Conservation (phyloP, 2,113 vertebrate genomes). For the Prolemur simus region DNA sequence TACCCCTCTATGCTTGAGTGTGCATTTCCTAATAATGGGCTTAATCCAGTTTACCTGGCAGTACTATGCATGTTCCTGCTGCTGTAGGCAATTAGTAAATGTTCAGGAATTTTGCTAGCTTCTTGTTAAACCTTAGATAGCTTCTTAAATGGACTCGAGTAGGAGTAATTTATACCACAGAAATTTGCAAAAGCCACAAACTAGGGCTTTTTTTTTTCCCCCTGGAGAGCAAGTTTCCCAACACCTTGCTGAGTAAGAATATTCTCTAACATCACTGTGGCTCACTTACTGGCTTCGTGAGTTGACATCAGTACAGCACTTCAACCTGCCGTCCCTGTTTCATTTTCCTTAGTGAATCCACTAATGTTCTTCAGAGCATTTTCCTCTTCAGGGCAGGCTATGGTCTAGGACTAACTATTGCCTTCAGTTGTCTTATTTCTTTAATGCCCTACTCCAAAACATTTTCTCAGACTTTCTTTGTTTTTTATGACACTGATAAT, state of each 20-base stretch:
- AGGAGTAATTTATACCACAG: neutral
- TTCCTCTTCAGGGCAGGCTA: neutral
- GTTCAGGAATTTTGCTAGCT: neutral
- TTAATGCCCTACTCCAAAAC: neutral
- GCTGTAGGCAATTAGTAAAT: neutral
- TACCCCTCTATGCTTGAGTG: no score
- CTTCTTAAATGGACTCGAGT: neutral
- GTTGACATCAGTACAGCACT: fast-evolving
- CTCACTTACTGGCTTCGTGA: neutral
- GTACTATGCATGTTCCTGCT: neutral
- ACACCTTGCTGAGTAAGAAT: neutral
- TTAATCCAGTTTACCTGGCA: neutral
- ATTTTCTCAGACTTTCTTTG: neutral
- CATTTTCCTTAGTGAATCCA: neutral
- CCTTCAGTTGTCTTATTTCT: neutral
- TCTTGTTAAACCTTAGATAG: neutral
- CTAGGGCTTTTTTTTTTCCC: neutral
- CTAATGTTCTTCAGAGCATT: neutral
- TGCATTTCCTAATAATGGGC: neutral
- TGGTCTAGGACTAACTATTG: neutral
- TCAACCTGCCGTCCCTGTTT: neutral
- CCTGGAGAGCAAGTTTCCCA: neutral
- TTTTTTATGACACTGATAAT: neutral
- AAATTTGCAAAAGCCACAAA: neutral
- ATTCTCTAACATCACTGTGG: neutral